These are phyloP conservation scores for Eupithecia pulchellata DNA, from an alignment of 2,888 invertebrate species.

Conservation along the genomic window DNA sequence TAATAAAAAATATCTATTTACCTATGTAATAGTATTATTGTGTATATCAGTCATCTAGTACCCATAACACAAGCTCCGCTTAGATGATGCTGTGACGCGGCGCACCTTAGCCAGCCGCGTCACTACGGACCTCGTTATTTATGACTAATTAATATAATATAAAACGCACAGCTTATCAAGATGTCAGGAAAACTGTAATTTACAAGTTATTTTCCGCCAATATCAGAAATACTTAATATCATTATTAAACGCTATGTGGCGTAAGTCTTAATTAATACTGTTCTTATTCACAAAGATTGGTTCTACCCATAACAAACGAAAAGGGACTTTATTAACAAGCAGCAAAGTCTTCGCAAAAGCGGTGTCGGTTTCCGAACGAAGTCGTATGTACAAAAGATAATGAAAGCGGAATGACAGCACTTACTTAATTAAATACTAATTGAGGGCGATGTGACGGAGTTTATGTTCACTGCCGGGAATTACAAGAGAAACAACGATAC, in stretches of 20 bases:
- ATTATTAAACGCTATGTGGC: too few species aligned
- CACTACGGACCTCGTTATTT: too few species aligned
- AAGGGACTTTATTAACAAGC: background rate
- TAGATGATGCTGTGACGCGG: too few species aligned
- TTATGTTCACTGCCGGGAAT: slow-evolving; percentile 11
- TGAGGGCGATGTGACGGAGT: slow-evolving; percentile 21
- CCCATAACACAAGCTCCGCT: too few species aligned
- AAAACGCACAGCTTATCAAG: too few species aligned
- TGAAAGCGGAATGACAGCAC: slow-evolving; percentile 30
- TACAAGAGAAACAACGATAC: slow-evolving; percentile 15
- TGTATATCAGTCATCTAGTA: too few species aligned
- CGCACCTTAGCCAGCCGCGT: too few species aligned
- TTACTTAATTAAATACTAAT: slow-evolving; percentile 35
- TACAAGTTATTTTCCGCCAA: background rate
- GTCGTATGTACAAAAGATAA: slow-evolving; percentile 33
- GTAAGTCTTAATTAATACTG: background rate
- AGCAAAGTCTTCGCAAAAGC: background rate
- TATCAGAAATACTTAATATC: background rate
- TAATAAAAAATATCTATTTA: too few species aligned
- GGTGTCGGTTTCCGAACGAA: slow-evolving; percentile 14
- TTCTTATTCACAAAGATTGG: background rate
- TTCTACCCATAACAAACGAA: slow-evolving; percentile 13
- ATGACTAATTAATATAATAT: too few species aligned
- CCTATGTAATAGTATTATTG: too few species aligned
- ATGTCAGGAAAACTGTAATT: background rate